Evolutionary conservation across 2,113 vertebrate species (phyloP), one percentile per base, ranked within the genome.

Genomic region (Myotis davidii): DNA sequence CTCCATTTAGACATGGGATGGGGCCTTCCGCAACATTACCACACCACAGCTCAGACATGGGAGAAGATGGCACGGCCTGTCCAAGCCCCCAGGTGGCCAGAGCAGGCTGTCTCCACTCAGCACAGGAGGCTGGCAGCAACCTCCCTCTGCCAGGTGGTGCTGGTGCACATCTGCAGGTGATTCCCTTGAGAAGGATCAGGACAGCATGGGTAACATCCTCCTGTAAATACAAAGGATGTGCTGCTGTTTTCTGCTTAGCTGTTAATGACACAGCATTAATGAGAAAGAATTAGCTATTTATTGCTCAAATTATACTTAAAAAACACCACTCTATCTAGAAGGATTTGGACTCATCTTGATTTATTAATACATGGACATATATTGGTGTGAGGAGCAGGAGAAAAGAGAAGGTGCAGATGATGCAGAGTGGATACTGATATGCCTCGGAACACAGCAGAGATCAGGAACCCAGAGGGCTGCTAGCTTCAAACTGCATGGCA

Each of bases 311-410:
- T 29, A 59, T 18, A 50, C 48, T n/a, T 34, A 21, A 9, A 67
- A 81, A 48, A 5, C 3, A 32, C 45, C n/a, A 29, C 54, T 67
- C 25, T 81, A 45, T 77, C 45, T 88, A 88, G 79, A 93, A 96
- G 82, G 84, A 93, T 86, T 88, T 97, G 87, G 81, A 65, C 45
- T 88, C n/a, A 72, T 96, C n/a, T 97, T 90, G 25, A 42, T 91
- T 92, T 90, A 96, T 86, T 72, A 94, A 77, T 74, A 70, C 0
- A 70, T 18, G 27, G 82, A 61, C 34, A 34, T 8, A 48, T 54
- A 39, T 70, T 86, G 67, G 85, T 17, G 27, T 29, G 82, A 61
- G 73, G 56, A 95, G 76, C 9, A n/a, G 59, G 37, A 85, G 56
- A 42, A 65, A 73, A 50, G 25, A 70, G 39, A 69, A 91, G 78